These are phyloP conservation scores for Gambusia affinis DNA, from an alignment of 2,113 vertebrate genomes.

Conservation along the genomic window DNA sequence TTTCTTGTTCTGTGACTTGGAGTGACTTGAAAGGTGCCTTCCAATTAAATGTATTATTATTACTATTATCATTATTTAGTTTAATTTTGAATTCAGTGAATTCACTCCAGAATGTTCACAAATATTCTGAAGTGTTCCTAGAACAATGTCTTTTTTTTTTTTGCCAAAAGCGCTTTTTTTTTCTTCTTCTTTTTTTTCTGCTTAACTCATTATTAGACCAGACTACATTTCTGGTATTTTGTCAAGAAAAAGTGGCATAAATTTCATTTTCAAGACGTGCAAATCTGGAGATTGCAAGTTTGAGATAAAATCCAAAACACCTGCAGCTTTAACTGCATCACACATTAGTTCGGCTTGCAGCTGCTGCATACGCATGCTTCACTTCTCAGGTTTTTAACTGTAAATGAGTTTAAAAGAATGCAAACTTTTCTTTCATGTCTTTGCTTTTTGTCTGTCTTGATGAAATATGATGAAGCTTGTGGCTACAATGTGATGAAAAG, in stretches of 20 bases:
- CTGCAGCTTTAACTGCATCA: neutral
- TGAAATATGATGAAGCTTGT: neutral
- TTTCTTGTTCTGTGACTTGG: too few relatives aligned
- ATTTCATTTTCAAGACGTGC: neutral
- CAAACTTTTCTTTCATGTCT: neutral
- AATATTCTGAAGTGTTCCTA: too few relatives aligned
- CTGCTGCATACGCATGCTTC: neutral
- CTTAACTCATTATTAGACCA: neutral
- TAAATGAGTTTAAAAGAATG: neutral
- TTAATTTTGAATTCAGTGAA: too few relatives aligned
- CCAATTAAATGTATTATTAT: too few relatives aligned
- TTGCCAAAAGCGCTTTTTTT: too few relatives aligned
- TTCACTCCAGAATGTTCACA: too few relatives aligned
- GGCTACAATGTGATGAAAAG: neutral
- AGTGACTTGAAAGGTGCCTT: too few relatives aligned
- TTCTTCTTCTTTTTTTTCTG: too few relatives aligned
- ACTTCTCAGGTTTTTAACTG: neutral
- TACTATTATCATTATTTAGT: too few relatives aligned
- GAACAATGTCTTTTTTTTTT: too few relatives aligned
- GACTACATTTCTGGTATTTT: neutral
- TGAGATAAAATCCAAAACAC: neutral
- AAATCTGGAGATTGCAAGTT: neutral
- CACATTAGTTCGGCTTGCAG: too few relatives aligned
- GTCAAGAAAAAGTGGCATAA: neutral
- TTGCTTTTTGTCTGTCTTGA: neutral